phyloP scores from a whole-genome alignment of 1,140 invertebrate genomes.

The Pseudomyrmex concolor region DNA sequence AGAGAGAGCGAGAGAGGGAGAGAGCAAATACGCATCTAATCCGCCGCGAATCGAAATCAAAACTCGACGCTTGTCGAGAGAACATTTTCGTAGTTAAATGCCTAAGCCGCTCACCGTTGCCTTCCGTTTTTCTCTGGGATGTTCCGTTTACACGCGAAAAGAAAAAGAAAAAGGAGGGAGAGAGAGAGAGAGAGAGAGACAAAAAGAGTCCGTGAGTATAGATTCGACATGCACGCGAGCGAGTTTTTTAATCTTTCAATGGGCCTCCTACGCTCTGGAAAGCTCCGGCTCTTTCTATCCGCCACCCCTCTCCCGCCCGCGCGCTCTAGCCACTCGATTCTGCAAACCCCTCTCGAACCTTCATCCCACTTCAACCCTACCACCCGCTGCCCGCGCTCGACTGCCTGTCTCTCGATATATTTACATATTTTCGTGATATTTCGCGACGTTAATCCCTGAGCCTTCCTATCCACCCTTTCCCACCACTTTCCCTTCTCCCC shows the following conservation, averaged over 20 bases:
- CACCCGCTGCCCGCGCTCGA: constrained; percentile 67
- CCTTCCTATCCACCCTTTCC: constrained; percentile 38
- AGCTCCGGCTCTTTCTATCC: constrained; percentile 34
- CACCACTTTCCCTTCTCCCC: neutral
- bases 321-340: constrained; percentile 55
- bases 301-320: constrained; percentile 16
- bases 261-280: constrained; percentile 70
- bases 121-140: constrained; percentile 44
- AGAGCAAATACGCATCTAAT: neutral
- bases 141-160: constrained; percentile 62
- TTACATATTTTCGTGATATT: constrained; percentile 81
- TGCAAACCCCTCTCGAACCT: constrained; percentile 69
- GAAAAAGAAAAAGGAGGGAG: constrained; percentile 6
- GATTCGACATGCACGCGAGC: constrained; percentile 73
- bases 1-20: neutral
- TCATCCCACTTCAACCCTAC: constrained; percentile 71
- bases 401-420: constrained; percentile 78
- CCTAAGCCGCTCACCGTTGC: neutral
- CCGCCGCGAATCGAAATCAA: constrained; percentile 28
- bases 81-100: constrained; percentile 73
- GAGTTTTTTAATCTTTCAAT: constrained; percentile 77
- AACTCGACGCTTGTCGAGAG: constrained; percentile 49
- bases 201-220: constrained; percentile 66
- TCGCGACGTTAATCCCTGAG: constrained; percentile 78
- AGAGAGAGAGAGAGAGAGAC: neutral